Percentiles rank a stretch among this genome's conserved stretches.
phyloP scores from a whole-genome alignment of 1,140 invertebrate species.

The Brachionus rotundiformis region DNA sequence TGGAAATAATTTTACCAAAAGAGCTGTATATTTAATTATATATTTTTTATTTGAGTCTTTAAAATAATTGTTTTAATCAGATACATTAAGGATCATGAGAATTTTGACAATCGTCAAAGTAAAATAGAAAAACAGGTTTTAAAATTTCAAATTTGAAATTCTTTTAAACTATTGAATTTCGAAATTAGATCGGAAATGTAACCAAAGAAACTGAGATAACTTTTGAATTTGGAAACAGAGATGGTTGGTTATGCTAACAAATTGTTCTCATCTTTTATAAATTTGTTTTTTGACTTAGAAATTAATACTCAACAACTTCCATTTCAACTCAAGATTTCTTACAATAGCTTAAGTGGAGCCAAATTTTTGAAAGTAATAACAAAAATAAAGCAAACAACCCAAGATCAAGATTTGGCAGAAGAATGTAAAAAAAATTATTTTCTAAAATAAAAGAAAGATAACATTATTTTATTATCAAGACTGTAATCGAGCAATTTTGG shows the following conservation, averaged over 20 bases:
- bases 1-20: constrained; percentile 59
- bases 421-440: constrained; percentile 54
- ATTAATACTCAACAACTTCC: constrained; percentile 51
- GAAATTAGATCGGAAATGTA: constrained; percentile 61
- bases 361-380: constrained; percentile 58
- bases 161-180: no score
- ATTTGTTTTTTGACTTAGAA: not conserved
- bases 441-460: not conserved
- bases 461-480: no score
- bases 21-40: constrained; percentile 57
- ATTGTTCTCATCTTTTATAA: no score
- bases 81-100: constrained; percentile 24
- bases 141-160: no score
- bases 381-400: constrained; percentile 56
- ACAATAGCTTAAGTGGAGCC: constrained; percentile 57
- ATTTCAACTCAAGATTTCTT: constrained; percentile 59
- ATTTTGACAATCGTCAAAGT: constrained; percentile 9
- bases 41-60: not conserved
- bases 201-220: constrained; percentile 58
- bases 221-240: constrained; percentile 60
- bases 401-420: constrained; percentile 56
- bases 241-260: not conserved
- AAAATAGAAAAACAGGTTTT: not conserved
- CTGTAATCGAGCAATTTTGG: constrained; percentile 18
- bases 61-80: not conserved